phyloP scores from a whole-genome alignment of 30 jellyfish, hydroid and myxozoan species.

The Hydra vulgaris region DNA sequence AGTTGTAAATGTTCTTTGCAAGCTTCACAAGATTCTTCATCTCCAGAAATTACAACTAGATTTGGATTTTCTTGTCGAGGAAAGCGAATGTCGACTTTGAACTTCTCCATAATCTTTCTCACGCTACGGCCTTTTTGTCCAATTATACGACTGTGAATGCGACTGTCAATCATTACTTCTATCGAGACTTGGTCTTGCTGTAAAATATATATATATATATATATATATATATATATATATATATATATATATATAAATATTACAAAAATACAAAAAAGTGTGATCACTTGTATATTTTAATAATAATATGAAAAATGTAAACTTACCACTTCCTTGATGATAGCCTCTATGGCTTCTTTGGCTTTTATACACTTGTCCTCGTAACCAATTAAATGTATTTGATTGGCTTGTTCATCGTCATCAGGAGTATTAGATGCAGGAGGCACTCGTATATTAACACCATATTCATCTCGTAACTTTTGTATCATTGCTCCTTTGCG shows the following conservation, averaged over 20 bases:
- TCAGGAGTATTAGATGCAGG: conserved; percentile 32
- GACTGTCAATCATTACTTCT: conserved; percentile 58
- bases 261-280: neutral
- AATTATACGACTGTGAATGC: conserved; percentile 82
- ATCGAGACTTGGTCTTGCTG: conserved; percentile 66
- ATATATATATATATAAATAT: no score
- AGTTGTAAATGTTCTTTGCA: conserved; percentile 79
- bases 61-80: conserved; percentile 60
- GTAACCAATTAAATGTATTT: conserved; percentile 52
- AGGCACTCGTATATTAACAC: conserved; percentile 73
- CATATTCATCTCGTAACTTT: conserved; percentile 54
- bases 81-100: conserved; percentile 85
- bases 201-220: neutral
- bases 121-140: conserved; percentile 77
- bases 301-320: no score
- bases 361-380: conserved; percentile 62
- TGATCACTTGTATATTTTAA: no score
- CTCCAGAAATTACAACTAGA: conserved; percentile 61
- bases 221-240: no score
- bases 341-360: conserved; percentile 56
- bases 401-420: conserved; percentile 32
- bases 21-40: conserved; percentile 67
- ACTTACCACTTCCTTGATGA: conserved; percentile 65
- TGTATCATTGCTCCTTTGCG: conserved; percentile 66
- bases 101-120: conserved; percentile 65